These are phyloP conservation scores for Oreotrochilus melanogaster DNA, from an alignment of 2,113 vertebrate genomes.

Conservation along the genomic window DNA sequence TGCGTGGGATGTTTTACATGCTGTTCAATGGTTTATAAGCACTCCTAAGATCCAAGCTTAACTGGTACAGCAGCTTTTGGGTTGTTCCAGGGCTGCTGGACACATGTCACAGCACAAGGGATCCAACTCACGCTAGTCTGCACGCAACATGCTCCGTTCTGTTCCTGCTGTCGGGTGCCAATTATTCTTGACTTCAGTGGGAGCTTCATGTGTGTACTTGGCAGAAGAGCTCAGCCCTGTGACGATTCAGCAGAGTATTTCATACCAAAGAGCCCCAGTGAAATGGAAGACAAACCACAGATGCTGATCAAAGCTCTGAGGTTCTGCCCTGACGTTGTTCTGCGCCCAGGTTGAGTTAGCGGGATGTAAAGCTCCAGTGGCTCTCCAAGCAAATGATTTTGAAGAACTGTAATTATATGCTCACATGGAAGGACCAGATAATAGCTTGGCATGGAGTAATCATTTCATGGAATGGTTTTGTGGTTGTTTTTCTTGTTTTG, in stretches of 20 bases:
- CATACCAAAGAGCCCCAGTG: background rate
- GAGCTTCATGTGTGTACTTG: constrained; percentile 46
- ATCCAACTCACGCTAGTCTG: constrained; percentile 10
- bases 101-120: background rate
- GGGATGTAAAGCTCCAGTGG: background rate
- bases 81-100: constrained; percentile 38
- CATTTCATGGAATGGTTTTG: background rate
- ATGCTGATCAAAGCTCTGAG: background rate
- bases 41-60: background rate
- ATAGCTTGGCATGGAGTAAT: background rate
- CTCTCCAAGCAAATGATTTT: background rate
- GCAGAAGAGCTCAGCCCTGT: constrained; percentile 16
- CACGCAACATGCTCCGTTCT: background rate
- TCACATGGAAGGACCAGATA: background rate
- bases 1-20: constrained; percentile 17
- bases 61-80: background rate
- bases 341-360: background rate
- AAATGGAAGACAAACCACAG: background rate
- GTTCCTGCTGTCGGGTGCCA: constrained; percentile 3
- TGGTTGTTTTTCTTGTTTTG: background rate
- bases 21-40: background rate
- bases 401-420: background rate
- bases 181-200: constrained; percentile 19
- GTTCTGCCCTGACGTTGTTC: background rate
- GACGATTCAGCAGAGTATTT: background rate